These are phyloP conservation scores for Amazona vittata DNA, from an alignment of 2,113 vertebrate species.

Conservation along the genomic window DNA sequence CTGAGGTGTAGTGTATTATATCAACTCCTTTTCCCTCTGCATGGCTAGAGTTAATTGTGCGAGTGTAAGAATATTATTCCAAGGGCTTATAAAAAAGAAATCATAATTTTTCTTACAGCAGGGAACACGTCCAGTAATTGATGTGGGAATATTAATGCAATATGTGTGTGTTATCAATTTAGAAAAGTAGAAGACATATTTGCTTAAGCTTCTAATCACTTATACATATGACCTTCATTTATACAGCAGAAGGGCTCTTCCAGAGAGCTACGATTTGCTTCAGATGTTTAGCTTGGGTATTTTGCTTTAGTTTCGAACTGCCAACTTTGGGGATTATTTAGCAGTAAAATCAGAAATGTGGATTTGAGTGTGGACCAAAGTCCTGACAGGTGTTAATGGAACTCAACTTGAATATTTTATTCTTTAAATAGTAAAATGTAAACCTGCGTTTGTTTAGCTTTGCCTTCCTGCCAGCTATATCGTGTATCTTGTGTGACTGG, in stretches of 20 bases:
- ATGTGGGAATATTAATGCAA: slow-evolving; percentile 61
- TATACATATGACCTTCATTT: slow-evolving; percentile 66
- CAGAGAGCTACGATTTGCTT: slow-evolving; percentile 57
- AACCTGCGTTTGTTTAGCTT: slow-evolving; percentile 67
- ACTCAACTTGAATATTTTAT: slow-evolving; percentile 65
- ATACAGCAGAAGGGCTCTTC: slow-evolving; percentile 55
- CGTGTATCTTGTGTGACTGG: slow-evolving; percentile 63
- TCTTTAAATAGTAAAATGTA: slow-evolving; percentile 68
- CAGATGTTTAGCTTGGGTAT: slow-evolving; percentile 61
- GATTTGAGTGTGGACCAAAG: slow-evolving; percentile 57
- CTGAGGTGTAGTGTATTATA: neutral
- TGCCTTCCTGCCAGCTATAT: slow-evolving; percentile 56
- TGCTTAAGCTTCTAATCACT: slow-evolving; percentile 69
- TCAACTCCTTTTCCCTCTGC: neutral
- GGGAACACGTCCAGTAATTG: slow-evolving; percentile 53
- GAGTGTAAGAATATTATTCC: slow-evolving; percentile 9
- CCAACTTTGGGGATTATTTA: slow-evolving; percentile 68
- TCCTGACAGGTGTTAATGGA: slow-evolving; percentile 68
- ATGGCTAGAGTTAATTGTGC: neutral
- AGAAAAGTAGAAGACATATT: slow-evolving; percentile 60
- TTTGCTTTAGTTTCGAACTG: slow-evolving; percentile 56
- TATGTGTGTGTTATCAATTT: slow-evolving; percentile 59
- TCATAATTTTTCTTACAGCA: neutral
- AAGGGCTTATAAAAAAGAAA: slow-evolving; percentile 8
- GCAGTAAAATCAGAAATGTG: slow-evolving; percentile 67